Evolutionary conservation across 2,797 vertebrate genomes (phyloP), one percentile per base, ranked within the genome.

Genomic region (Chrysolophus pictus): DNA sequence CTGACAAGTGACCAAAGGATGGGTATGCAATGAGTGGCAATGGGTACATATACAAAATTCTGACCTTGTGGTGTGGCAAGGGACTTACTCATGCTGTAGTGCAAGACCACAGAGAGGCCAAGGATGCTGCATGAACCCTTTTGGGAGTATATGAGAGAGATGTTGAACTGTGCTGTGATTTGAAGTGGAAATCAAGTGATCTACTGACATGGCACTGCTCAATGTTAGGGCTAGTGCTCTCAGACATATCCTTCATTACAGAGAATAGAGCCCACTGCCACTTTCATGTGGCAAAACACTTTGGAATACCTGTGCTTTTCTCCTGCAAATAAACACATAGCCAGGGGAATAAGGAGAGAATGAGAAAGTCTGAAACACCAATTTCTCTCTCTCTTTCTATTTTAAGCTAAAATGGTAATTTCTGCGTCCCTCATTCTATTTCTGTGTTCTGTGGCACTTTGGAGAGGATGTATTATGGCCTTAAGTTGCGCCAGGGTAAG

Each of bases 231-330:
- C 8, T 49, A 46, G 18, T 1, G 3, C 18, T 47, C 33, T 53
- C 2, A 1, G 26, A 11, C 26, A 26, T 26, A 1, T 1, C 10
- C 4, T 1, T 1, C 29, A 16, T 58, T 12, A 0, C 8, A 0
- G 1, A 8, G 24, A 41, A 14, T 56, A 60, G 39, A 80, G 10
- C 12, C 70, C 46, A 47, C 14, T 47, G 6, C 16, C 56, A 10
- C 17, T 65, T 81, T 56, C 37, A 35, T 5, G 13, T 46, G 17
- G 47, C 8, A 77, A 81, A 70, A 23, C 21, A 4, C 10, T 65
- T 70, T 19, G 26, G 15, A 11, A 47, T 37, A 53, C 11, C 31
- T 55, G 16, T 19, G 51, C 10, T 39, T 26, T 84, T 70, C 11
- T 17, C 18, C 11, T 55, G 58, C 28, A 76, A 55, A 37, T 49